Evolutionary conservation across 1,140 invertebrate species (phyloP), one percentile per base, ranked within the genome.

Genomic region (Trichoplusia ni): DNA sequence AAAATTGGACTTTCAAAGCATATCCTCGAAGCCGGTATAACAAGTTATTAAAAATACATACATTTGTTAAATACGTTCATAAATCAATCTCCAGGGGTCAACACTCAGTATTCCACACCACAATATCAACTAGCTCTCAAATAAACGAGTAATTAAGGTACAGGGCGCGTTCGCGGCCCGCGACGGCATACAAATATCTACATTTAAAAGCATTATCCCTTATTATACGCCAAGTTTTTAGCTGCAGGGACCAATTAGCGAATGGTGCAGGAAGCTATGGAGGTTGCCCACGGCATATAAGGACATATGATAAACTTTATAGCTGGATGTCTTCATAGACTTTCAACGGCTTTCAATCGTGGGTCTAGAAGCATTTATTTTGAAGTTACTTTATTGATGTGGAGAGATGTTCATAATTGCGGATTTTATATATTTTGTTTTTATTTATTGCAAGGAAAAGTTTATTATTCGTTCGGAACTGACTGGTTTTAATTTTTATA

Each of bases 121-220:
- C 4, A 9, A 40, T 18, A 42, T 16, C 37, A 42, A 40, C 27
- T 44, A 58, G 37, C 44, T 19, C 25, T 29, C 14, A 58, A 79
- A 75, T 75, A 75, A 75, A 73, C 71, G 71, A 74, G 75, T 75
- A 80, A 77, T 77, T 77, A 77, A 77, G 67, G 67, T 44, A 25
- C 38, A 27, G 21, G 13, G 40, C 25, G 62, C 54, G 61, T 65
- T 35, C 67, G 60, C 33, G 9, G 19, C n/a, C 19, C 38, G 63
- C 44, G 59, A 44, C 67, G 31, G 75, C 62, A 80, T 80, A 77
- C 75, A 51, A 80, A 80, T 80, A 67, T 72, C 44, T 67, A 49
- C 68, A 77, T 80, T 80, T 75, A 67, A 74, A 73, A 63, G 63
- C 67, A 79, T 73, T 71, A 69, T 68, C 62, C 69, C 67, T 64